Base-by-base conservation (phyloP, 2,113 vertebrate species). In the Microtus ochrogaster region DNA sequence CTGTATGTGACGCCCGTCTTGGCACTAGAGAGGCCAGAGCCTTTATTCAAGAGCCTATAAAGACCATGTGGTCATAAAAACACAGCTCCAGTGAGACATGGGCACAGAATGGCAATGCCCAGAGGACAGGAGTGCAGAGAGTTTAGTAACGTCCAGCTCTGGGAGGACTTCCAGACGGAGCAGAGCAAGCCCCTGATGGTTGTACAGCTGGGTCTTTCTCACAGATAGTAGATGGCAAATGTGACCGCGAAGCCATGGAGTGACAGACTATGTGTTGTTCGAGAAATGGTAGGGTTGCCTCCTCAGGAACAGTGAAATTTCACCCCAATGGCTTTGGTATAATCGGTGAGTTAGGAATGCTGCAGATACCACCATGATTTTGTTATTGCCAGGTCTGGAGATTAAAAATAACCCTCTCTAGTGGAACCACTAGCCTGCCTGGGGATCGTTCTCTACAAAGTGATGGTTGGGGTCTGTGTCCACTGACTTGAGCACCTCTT, bases 271-370 rank as follows among this genome's bases (percentile, higher is more conserved):
- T 52, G 52, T 22, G 68, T 52, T 66, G 39, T 76, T 92, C 30
- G 77, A 84, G 19, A 41, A 94, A 92, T 70, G 63, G 82, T 58
- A 94, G 89, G 41, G 21, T 28, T 96, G 66, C 44, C 52, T 68
- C 26, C 33, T 92, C 49, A 76, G 36, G 36, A 47, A 81, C 28
- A 92, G 28, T 94, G 52, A 89, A 82, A 74, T 92, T 81, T 92
- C 33, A 21, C 21, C 89, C 65, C 5, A 65, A 11, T 73, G 8
- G 93, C 66, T n/a, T 49, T 83, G 30, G 11, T 66, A 72, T 78
- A 61, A 81, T 36, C 2, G 30, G 1, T 11, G 33, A 5, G 17
- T 30, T 41, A 94, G 72, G 61, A 70, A 21, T 77, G 52, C 21
- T 41, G 82, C 14, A 86, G 55, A 83, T 89, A 14, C 47, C 65